Conservation (phyloP, 2,113 vertebrate species). For the Monarcha castaneiventris region DNA sequence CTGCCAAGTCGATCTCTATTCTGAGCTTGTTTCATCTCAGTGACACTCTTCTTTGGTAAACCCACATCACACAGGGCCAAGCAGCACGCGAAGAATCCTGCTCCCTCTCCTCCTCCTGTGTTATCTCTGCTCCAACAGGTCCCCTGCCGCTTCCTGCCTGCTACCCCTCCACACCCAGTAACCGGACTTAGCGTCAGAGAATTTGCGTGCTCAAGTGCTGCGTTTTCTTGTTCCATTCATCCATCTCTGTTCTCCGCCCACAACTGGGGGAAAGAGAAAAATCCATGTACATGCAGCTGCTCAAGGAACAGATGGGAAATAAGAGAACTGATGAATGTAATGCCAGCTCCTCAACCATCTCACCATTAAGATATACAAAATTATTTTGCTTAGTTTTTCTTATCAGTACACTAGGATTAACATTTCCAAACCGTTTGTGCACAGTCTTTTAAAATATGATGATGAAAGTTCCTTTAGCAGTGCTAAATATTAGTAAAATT, state of each 20-base stretch:
- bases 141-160: not conserved
- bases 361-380: not conserved
- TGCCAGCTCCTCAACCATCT: not conserved
- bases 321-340: not conserved
- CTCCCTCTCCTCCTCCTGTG: not conserved
- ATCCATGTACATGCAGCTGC: not conserved
- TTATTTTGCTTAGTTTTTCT: not conserved
- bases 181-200: rapidly evolving
- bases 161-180: not conserved
- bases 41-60: not conserved
- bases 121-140: not conserved
- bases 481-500: not conserved
- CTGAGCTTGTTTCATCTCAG: not conserved
- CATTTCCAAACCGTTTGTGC: not conserved
- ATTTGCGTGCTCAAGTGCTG: rapidly evolving
- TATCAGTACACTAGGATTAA: not conserved
- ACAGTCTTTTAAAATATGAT: not conserved
- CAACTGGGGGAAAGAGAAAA: not conserved
- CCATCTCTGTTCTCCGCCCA: not conserved
- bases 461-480: not conserved
- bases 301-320: not conserved
- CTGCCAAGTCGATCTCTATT: not conserved
- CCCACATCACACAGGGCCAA: conserved; percentile 5
- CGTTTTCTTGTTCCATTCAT: not conserved
- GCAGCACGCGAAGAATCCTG: not conserved